Evolutionary conservation across 2,888 invertebrate genomes (phyloP), one percentile per base, ranked within the genome.

Genomic region (Poecilobothrus nobilitatus): DNA sequence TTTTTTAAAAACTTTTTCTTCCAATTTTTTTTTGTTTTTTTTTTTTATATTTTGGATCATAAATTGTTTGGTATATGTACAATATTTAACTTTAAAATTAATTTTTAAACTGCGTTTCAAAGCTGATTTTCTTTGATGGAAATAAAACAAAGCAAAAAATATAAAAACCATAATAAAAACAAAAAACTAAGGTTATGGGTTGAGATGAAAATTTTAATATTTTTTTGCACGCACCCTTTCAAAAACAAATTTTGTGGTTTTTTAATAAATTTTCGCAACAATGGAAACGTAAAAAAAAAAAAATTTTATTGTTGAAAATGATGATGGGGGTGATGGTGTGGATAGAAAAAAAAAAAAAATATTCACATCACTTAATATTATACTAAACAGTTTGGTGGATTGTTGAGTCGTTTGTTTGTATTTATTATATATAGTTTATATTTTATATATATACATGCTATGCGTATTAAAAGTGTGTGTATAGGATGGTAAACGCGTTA

Each of bases 221-320:
- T 53, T 53, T 53, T 53, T 53, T 53, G 53, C 53, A 53, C 53
- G 53, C 53, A 53, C 53, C 53, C 53, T 53, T 53, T 53, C 53
- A 53, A 53, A 53, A 53, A 53, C 53, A 53, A 53, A 53, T 53
- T 53, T 53, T 53, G 53, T 53, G 53, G 53, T 53, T 53, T 53
- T 53, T 53, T 53, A 53, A 53, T 53, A 53, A 53, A 53, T 53
- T 53, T 53, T 53, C 53, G 53, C 53, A 53, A 53, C 53, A 53
- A 53, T 53, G 53, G 53, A 53, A 53, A 53, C 18, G 53, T 15
- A 53, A 53, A 53, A 18, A 12, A 44, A 44, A 44, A 44, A 18
- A 2, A 53, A 18, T 12, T 6, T 53, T 53, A 53, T 53, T 53
- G 15, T 53, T 53, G n/a, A 53, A 53, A 53, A 53, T 53, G 7